A percentile compares a stretch with the other conserved stretches of the same genome.
These are phyloP conservation scores for Drosophila infuscata DNA, from an alignment of 2,888 invertebrate genomes.

Conservation along the genomic window DNA sequence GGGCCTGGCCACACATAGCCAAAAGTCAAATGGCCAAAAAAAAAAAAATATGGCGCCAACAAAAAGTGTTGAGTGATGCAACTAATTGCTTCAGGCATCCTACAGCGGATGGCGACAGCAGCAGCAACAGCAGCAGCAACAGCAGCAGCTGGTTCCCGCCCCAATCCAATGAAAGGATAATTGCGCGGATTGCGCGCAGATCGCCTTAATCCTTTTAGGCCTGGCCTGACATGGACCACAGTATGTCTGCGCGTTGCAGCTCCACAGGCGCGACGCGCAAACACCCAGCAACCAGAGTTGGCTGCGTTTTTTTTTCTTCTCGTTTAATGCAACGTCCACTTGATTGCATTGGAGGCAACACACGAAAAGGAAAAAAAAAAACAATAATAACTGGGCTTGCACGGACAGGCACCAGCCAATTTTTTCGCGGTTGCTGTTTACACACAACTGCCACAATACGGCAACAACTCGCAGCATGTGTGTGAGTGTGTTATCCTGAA, in stretches of 20 bases:
- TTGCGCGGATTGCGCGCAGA: slow-evolving; percentile 81
- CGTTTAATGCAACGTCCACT: slow-evolving; percentile 71
- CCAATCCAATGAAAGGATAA: slow-evolving; percentile 77
- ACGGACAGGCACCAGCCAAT: slow-evolving; percentile 56
- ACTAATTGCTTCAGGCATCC: slow-evolving; percentile 75
- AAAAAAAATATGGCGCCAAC: slow-evolving; percentile 31
- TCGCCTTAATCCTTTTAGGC: slow-evolving; percentile 82
- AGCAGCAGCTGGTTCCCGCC: slow-evolving; percentile 2
- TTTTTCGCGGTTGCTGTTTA: slow-evolving; percentile 63
- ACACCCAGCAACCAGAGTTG: slow-evolving; percentile 29
- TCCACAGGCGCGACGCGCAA: slow-evolving; percentile 46
- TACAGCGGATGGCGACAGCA: slow-evolving; percentile 17
- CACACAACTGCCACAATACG: slow-evolving; percentile 57
- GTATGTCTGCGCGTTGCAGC: slow-evolving; percentile 33
- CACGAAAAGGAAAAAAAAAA: slow-evolving; percentile 2
- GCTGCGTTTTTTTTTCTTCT: slow-evolving; percentile 34
- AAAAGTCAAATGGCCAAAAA: slow-evolving; percentile 74
- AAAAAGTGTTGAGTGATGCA: slow-evolving; percentile 76
- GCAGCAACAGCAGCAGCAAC: slow-evolving; percentile 13
- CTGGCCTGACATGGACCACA: slow-evolving; percentile 44
- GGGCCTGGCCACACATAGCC: slow-evolving; percentile 56
- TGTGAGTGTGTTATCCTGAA: slow-evolving; percentile 44
- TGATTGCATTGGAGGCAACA: slow-evolving; percentile 70
- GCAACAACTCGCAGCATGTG: slow-evolving; percentile 50
- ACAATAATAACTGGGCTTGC: slow-evolving; percentile 23